A percentile compares a stretch with the other conserved stretches of the same genome.
Evolutionary conservation across 2,797 vertebrate genomes (phyloP).

Genomic region (Kryptolebias ocellatus): DNA sequence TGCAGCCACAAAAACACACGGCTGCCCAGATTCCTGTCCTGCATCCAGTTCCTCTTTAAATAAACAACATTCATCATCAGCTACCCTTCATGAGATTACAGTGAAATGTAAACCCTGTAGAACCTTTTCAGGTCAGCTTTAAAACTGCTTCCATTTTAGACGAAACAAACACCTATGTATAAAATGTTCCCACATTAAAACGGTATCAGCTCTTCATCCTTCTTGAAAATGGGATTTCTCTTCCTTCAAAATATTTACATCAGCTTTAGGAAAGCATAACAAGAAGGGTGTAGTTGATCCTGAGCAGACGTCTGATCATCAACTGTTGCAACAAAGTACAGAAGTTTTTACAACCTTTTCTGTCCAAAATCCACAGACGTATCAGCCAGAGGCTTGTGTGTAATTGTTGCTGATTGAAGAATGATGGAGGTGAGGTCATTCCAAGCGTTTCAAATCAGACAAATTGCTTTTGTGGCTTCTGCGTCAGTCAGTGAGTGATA

Average conservation of each 20-base stretch:
- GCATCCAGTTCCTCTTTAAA: constrained; percentile 34
- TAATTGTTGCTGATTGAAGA: constrained; percentile 34
- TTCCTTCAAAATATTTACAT: no score
- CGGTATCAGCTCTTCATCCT: no score
- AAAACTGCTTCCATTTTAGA: background rate
- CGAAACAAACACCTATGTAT: no score
- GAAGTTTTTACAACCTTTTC: background rate
- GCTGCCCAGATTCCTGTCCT: background rate
- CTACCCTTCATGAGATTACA: constrained; percentile 31
- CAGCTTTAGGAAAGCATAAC: no score
- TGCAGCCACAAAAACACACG: background rate
- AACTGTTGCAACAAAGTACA: background rate
- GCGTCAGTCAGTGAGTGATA: constrained; percentile 14
- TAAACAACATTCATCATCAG: constrained; percentile 56
- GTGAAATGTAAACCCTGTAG: constrained; percentile 23
- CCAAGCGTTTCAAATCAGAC: constrained; percentile 15
- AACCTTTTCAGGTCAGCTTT: background rate
- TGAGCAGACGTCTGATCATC: no score
- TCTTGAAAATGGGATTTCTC: no score
- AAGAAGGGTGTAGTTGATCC: no score
- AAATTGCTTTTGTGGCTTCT: constrained; percentile 14
- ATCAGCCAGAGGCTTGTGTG: background rate
- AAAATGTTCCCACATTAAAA: no score
- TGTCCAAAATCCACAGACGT: background rate
- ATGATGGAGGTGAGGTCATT: constrained; percentile 21